Percentiles rank a stretch among this genome's conserved stretches.
phyloP scores from a whole-genome alignment of 1,140 invertebrate species.

The Pollicipes pollicipes region DNA sequence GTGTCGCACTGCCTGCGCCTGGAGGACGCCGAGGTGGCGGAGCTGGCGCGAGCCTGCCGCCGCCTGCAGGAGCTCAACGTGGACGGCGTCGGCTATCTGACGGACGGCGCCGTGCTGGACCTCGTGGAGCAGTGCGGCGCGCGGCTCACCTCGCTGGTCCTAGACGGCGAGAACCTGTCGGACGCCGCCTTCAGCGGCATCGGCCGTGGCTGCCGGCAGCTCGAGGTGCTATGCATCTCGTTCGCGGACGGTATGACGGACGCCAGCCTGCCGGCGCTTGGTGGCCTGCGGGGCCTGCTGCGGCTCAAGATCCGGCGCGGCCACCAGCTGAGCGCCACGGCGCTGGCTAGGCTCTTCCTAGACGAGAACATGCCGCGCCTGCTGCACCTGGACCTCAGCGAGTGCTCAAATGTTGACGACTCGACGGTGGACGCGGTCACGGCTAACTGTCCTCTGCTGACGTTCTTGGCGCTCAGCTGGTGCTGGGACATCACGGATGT shows the following conservation, averaged over 20 bases:
- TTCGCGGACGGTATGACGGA: conserved; percentile 20
- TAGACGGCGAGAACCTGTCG: conserved; percentile 20
- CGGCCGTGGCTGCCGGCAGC: conserved; percentile 12
- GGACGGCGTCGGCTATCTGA: conserved; percentile 17
- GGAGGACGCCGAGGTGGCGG: conserved; percentile 12
- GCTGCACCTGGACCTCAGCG: conserved; percentile 16
- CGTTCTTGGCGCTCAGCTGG: conserved; percentile 16
- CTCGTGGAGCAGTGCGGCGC: conserved; percentile 11
- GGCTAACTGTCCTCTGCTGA: conserved; percentile 11
- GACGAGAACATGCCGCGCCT: conserved; percentile 10
- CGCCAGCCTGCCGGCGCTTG: conserved; percentile 15
- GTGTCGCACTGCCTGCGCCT: conserved; percentile 17
- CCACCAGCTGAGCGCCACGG: conserved; percentile 12
- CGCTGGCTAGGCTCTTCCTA: conserved; percentile 12
- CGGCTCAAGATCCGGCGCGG: conserved; percentile 18
- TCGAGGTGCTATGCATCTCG: conserved; percentile 17
- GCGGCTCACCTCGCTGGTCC: conserved; percentile 11
- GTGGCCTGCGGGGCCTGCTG: conserved; percentile 11
- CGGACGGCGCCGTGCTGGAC: conserved; percentile 14
- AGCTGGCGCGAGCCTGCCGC: conserved; percentile 15
- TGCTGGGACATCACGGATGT: conserved; percentile 20
- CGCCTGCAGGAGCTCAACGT: conserved; percentile 16
- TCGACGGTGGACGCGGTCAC: conserved; percentile 13
- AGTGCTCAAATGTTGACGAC: conserved; percentile 18
- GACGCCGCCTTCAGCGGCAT: conserved; percentile 15